Conservation (phyloP, 2,888 invertebrate species). For the Eupithecia exiguata region DNA sequence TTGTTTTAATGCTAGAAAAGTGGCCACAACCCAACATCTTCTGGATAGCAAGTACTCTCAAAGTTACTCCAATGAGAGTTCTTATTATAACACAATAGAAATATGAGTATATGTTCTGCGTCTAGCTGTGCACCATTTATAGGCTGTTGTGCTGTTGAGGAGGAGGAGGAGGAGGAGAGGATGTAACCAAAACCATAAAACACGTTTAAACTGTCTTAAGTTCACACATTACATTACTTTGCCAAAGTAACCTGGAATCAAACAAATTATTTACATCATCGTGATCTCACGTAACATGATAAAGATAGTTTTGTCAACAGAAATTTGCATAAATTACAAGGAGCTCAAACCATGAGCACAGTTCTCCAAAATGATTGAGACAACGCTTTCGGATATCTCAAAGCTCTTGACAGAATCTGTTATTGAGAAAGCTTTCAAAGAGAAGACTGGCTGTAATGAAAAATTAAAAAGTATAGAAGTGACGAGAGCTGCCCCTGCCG, state of each 20-base stretch:
- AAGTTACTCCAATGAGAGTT: background rate
- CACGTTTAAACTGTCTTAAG: background rate
- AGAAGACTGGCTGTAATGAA: conserved; percentile 56
- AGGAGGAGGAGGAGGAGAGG: too few species aligned
- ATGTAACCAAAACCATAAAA: background rate
- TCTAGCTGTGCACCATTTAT: too few species aligned
- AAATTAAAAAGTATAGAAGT: conserved; percentile 50
- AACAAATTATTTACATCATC: background rate
- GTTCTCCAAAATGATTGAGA: conserved; percentile 50
- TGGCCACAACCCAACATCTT: conserved; percentile 4
- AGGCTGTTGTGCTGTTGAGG: too few species aligned
- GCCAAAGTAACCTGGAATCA: background rate
- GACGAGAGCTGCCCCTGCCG: conserved; percentile 56
- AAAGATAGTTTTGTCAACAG: conserved; percentile 27
- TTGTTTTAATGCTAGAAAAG: conserved; percentile 24
- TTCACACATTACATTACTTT: conserved; percentile 6
- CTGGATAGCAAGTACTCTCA: background rate
- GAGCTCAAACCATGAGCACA: background rate
- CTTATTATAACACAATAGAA: background rate
- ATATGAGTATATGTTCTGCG: background rate
- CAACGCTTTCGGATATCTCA: conserved; percentile 55
- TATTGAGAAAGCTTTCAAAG: conserved; percentile 55
- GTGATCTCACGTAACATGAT: conserved; percentile 11
- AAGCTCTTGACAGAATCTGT: conserved; percentile 55
- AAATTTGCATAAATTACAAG: conserved; percentile 41